Evolutionary conservation across 64 coral and sea anemone genomes (phyloP), one percentile per base, ranked within the genome.

Genomic region (Montipora sp.): DNA sequence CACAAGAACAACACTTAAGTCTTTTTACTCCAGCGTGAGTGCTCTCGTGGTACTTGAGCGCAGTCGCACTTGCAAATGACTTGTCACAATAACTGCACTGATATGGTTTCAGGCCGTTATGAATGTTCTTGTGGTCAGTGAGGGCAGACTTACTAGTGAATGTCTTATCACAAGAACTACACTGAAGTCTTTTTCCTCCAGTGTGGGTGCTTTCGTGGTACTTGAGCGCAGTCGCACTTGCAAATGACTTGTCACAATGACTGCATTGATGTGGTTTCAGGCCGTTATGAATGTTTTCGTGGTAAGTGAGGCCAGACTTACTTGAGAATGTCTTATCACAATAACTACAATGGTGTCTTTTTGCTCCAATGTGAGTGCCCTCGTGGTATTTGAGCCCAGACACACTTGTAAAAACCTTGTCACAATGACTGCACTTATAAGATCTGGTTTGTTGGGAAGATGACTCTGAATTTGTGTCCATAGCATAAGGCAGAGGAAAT

Each of bases 41-140:
- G 22, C 27, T 36, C 3, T 21, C 36, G 51, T 89, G 87, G 10
- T 89, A 77, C 2, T 19, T 59, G n/a, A 89, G 24, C 0, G 49
- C 55, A 18, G 55, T 23, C 43, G 45, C 4, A 19, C 47, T 47
- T 15, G 22, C 60, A 57, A 60, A 89, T 27, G 73, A 16, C 47
- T 89, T 89, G 20, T 61, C 24, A 53, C 87, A 89, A 9, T 78
- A 23, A 2, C 76, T 75, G 18, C 87, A 89, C 6, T 89, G 58
- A 49, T 78, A 78, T 14, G 7, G 46, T 59, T 51, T 89, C 44
- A 55, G 5, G 9, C 51, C 51, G 9, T 5, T 55, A 9, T 55
- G 51, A 55, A 55, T 9, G 51, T 55, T 55, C 51, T 55, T 9
- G 9, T 55, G 51, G 12, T 89, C 55, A 3, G n/a, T 67, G n/a